Evolutionary conservation across 2,888 invertebrate genomes (phyloP), one percentile per base, ranked within the genome.

Genomic region (Caenorhabditis sp.): DNA sequence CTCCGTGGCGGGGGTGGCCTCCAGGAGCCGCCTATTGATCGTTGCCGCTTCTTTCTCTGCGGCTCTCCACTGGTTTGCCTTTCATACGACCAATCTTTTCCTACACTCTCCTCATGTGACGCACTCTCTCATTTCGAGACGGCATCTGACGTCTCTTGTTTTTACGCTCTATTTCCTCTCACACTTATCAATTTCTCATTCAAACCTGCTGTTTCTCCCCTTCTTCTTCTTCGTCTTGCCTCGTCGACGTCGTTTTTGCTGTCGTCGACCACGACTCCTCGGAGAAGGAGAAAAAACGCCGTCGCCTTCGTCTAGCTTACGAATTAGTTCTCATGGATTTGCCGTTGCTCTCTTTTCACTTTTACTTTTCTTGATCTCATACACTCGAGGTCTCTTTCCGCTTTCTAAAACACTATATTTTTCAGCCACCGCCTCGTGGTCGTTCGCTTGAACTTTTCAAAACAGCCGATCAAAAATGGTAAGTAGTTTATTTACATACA

Each of bases 121-220:
- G 19, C 63, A 26, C 64, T 26, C 47, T 76, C 54, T 66, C 47
- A 19, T 44, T 28, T 61, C 54, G 47, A 19, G 19, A 19, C 14
- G 54, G 14, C 54, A 26, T 54, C 54, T 54, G 54, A 0, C 0
- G 54, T 26, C 69, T 69, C 73, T 16, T 63, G 14, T 35, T 80
- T 76, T 35, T 54, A 24, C 26, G 31, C 51, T 22, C 26, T 80
- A 35, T 69, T 68, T 66, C 51, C 22, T 28, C 73, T 41, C 66
- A 73, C 61, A 80, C 73, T 79, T 79, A 79, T 72, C 70, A 79
- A 72, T 74, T 83, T 75, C 82, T 74, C 74, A 73, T 74, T 81
- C 66, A 73, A 73, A 74, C 74, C 74, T 74, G 64, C 74, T 68
- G 61, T 61, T 80, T 75, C 51, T 61, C 58, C 22, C 38, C 44